Evolutionary conservation across 1,140 invertebrate genomes (phyloP), one percentile per base, ranked within the genome.

Genomic region (Drosophila mauritiana): DNA sequence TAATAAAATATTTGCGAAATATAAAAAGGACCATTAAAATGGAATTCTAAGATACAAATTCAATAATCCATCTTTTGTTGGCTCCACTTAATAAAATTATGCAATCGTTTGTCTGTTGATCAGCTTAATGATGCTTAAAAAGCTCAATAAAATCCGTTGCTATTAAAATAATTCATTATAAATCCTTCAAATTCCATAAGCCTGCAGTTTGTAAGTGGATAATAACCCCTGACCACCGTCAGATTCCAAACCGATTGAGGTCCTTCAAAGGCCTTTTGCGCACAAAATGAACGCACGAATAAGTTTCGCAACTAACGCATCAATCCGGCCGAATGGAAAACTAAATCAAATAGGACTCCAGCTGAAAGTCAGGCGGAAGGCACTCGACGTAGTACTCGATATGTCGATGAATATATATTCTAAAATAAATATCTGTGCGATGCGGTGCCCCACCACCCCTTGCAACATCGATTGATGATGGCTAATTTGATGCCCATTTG

Each of bases 371-470:
- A 77, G 69, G 85, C 76, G 73, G 76, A 65, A 89, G 63, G 56
- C 43, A 54, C 83, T 88, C 70, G 40, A 88, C 4, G 67, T 51
- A 11, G 63, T 63, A 42, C 63, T 75, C 72, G 49, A 54, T 68
- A 36, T 70, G 73, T 37, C 55, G 48, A 65, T 73, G 48, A 59
- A 64, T 82, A 63, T 67, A 62, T 80, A 78, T 89, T 80, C 79
- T 83, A 83, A 86, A 86, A 86, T 86, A 88, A 90, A 88, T 88
- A 88, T 89, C 84, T 88, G 36, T 77, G 80, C 75, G 53, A 46
- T 43, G 37, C 10, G 37, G 3, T 39, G 37, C 37, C 43, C 42
- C 10, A 45, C 25, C 22, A 10, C 42, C 17, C 8, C 42, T 3
- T n/a, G 8, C 17, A 15, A 20, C 73, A 27, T 40, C 76, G 63